Conservation (phyloP, 2,797 vertebrate genomes). For the Holocentrus rufus region DNA sequence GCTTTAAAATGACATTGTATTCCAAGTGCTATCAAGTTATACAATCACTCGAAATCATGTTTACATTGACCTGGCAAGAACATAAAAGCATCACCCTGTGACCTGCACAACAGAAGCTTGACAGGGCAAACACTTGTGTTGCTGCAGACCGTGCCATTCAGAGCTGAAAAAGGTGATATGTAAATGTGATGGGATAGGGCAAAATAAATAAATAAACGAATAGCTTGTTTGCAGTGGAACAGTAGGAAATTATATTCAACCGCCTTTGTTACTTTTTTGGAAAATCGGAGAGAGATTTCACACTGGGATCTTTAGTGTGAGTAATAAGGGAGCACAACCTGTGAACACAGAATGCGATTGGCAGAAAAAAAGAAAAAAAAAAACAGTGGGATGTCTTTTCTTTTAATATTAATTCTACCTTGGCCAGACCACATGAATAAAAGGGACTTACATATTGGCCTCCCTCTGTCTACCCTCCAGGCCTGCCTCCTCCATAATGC, state of each 20-base stretch:
- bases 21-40: neutral
- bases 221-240: neutral
- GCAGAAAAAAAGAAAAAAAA: neutral
- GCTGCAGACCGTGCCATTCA: neutral
- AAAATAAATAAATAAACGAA: neutral
- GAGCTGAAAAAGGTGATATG: neutral
- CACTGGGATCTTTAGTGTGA: neutral
- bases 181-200: neutral
- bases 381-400: conserved; percentile 7
- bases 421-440: neutral
- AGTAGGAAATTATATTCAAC: conserved; percentile 5
- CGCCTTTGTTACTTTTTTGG: neutral
- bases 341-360: conserved; percentile 7
- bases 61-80: neutral
- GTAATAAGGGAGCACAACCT: neutral
- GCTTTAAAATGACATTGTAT: neutral
- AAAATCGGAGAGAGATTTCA: neutral
- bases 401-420: conserved; percentile 3
- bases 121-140: neutral
- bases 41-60: neutral
- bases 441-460: neutral
- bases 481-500: neutral
- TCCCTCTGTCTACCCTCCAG: neutral
- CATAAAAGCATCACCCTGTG: too few relatives aligned
- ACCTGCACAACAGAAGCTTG: neutral